Conservation (phyloP, 2,113 vertebrate species). For the Puffinus mauretanicus region DNA sequence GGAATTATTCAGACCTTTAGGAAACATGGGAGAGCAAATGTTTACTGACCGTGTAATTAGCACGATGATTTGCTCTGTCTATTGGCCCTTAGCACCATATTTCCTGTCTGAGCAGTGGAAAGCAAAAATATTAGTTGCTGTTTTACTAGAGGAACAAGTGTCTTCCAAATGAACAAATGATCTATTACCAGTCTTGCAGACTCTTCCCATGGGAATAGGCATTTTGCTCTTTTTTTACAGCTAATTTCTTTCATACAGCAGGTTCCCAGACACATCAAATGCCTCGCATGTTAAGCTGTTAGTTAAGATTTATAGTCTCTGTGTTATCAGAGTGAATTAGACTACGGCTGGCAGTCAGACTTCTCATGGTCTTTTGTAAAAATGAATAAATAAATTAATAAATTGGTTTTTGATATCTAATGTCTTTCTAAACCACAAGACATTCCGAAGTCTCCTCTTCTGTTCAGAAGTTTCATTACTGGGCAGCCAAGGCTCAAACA, state of each 20-base stretch:
- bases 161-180: conserved; percentile 79
- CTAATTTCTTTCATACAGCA: conserved; percentile 82
- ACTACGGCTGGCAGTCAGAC: conserved; percentile 64
- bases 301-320: conserved; percentile 78
- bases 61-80: conserved; percentile 87
- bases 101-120: conserved; percentile 85
- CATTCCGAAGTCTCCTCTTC: background rate
- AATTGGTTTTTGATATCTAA: background rate
- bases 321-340: conserved; percentile 76
- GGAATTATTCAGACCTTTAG: conserved; percentile 81
- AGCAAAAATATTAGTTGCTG: conserved; percentile 76
- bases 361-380: conserved; percentile 65
- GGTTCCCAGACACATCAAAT: conserved; percentile 86
- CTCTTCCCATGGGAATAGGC: conserved; percentile 81
- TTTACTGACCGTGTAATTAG: conserved; percentile 98
- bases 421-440: conserved; percentile 32
- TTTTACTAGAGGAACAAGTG: conserved; percentile 83
- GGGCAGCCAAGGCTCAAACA: background rate
- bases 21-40: conserved; percentile 83
- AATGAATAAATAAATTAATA: background rate
- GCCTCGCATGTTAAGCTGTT: conserved; percentile 67
- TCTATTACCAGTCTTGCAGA: conserved; percentile 72
- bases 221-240: conserved; percentile 75
- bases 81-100: conserved; percentile 82
- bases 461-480: background rate